Evolutionary conservation across 2,113 vertebrate species (phyloP), one percentile per base, ranked within the genome.

Genomic region (Phaetusa simplex): DNA sequence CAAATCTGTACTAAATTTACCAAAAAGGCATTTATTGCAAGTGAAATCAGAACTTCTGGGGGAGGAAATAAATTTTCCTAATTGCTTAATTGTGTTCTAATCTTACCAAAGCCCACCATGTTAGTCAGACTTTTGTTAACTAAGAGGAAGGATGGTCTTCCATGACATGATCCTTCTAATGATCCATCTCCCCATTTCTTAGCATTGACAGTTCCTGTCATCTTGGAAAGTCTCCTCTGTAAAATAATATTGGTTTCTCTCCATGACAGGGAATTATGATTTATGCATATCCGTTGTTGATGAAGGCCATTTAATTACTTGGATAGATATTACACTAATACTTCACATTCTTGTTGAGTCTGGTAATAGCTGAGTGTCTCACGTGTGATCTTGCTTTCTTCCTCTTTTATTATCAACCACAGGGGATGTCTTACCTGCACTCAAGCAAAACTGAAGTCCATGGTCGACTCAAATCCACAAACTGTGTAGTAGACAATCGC

Each of bases 381-480:
- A 70, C 42, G 45, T 2, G 2, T 27, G 70, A 17, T 14, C 53
- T 34, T 77, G 42, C 45, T 86, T 74, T 84, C 49, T 88, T 76
- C 21, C 18, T 86, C 9, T 55, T 77, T 85, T 52, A 38, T 47
- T 81, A 12, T 70, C 55, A 95, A 96, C 73, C 77, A 29, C 86
- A 99, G 99, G 99, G 99, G 11, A 99, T 99, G 99, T 99, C 99
- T 2, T 99, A 99, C 56, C 98, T 99, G 58, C 99, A 99, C 95
- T 98, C 99, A 65, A 99, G 99, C 95, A 99, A 99, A 93, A 99
- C 99, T 5, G 98, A 98, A 70, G 98, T 99, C 85, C 99, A 99
- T 1, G 99, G 99, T 29, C 98, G 99, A 47, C 99, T 99, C 62
- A 99, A 99, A 88, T 99, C 99, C 84, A 99, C 99, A 80, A 99